phyloP scores from a whole-genome alignment of 2,888 invertebrate species.

The Erebia aethiops region DNA sequence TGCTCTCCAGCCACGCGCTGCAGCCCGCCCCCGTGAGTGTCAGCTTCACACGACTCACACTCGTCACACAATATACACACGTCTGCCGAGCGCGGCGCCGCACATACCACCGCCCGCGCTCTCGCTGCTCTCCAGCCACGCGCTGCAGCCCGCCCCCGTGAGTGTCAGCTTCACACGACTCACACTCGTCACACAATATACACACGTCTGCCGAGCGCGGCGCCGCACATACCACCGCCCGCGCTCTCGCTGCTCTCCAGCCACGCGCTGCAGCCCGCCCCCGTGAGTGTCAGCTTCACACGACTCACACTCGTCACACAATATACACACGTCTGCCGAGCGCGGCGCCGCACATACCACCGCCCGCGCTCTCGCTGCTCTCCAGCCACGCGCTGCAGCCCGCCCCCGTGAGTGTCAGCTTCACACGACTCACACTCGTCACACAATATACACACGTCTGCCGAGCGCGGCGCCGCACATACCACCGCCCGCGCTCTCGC shows the following conservation, averaged over 20 bases:
- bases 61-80: too few species aligned
- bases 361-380: slow-evolving; percentile 28
- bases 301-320: neutral
- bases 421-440: neutral
- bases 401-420: slow-evolving; percentile 50
- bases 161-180: neutral
- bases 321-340: slow-evolving; percentile 49
- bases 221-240: slow-evolving; percentile 30
- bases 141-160: slow-evolving; percentile 58
- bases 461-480: slow-evolving; percentile 48
- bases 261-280: slow-evolving; percentile 51
- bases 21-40: slow-evolving; percentile 56
- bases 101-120: slow-evolving; percentile 32
- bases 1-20: slow-evolving; percentile 37
- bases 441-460: too few species aligned
- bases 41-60: neutral
- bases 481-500: slow-evolving; percentile 29
- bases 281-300: slow-evolving; percentile 45
- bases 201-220: slow-evolving; percentile 50
- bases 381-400: slow-evolving; percentile 47
- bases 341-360: slow-evolving; percentile 31
- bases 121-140: slow-evolving; percentile 23
- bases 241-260: slow-evolving; percentile 25
- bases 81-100: slow-evolving; percentile 51
- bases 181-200: too few species aligned